Percentiles rank a stretch among this genome's conserved stretches.
Evolutionary conservation across 1,140 invertebrate genomes (phyloP).

Genomic region (Lepidurus packardi): DNA sequence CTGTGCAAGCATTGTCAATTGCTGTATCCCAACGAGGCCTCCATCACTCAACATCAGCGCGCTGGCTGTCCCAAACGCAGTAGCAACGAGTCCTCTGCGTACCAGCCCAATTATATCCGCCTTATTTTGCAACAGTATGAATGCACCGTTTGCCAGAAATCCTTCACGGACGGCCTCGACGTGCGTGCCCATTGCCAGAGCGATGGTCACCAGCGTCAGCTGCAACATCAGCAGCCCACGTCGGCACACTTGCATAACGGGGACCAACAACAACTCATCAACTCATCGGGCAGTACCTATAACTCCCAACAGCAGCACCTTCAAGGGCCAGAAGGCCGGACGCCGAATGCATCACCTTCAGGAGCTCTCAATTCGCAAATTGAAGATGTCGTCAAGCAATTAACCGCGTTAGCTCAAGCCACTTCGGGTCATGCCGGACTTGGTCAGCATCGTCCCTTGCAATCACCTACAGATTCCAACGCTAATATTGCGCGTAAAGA

Average conservation of each 20-base stretch:
- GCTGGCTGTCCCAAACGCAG: slow-evolving; percentile 55
- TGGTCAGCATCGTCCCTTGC: slow-evolving; percentile 39
- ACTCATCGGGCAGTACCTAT: background rate
- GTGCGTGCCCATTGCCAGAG: slow-evolving; percentile 62
- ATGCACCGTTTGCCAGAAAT: slow-evolving; percentile 45
- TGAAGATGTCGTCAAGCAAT: slow-evolving; percentile 76
- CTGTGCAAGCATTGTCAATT: slow-evolving; percentile 79
- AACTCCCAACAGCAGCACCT: slow-evolving; percentile 25
- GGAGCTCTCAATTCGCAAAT: slow-evolving; percentile 61
- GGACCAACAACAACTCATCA: background rate
- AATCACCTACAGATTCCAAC: slow-evolving; percentile 38
- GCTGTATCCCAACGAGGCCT: slow-evolving; percentile 67
- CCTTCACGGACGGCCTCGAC: slow-evolving; percentile 46
- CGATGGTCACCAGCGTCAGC: slow-evolving; percentile 39
- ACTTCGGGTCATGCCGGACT: slow-evolving; percentile 48
- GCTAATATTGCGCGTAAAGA: slow-evolving; percentile 40
- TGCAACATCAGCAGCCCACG: slow-evolving; percentile 15
- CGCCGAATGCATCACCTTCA: slow-evolving; percentile 43
- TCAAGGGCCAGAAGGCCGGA: slow-evolving; percentile 31
- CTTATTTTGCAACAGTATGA: slow-evolving; percentile 51
- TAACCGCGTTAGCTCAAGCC: slow-evolving; percentile 65
- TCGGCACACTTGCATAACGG: background rate
- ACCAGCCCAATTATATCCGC: slow-evolving; percentile 45
- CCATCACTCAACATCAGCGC: slow-evolving; percentile 64
- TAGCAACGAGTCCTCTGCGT: slow-evolving; percentile 39